Percentiles rank a stretch among this genome's conserved stretches.
phyloP scores from a whole-genome alignment of 2,113 vertebrate species.

The Pica pica region DNA sequence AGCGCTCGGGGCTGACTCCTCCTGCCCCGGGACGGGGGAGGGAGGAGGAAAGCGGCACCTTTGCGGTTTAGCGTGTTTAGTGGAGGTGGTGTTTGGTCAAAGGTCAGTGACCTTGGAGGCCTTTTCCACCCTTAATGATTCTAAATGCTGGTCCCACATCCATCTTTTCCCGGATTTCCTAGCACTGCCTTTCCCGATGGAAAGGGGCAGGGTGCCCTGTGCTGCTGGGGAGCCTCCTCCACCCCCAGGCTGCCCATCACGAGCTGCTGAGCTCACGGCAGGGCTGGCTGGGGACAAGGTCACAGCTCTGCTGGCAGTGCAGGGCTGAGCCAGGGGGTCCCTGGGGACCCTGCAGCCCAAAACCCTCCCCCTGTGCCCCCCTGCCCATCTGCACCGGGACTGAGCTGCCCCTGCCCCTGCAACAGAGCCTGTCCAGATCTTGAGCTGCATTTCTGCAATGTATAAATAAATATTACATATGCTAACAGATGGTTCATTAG shows the following conservation, averaged over 20 bases:
- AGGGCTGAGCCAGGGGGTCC: background rate
- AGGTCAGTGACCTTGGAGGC: rapidly evolving
- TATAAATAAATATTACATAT: conserved; percentile 74
- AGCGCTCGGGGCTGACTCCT: background rate
- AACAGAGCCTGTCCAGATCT: background rate
- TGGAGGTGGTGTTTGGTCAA: rapidly evolving
- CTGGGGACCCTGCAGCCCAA: background rate
- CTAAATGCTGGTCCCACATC: rapidly evolving
- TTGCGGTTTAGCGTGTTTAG: rapidly evolving
- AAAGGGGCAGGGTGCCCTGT: background rate
- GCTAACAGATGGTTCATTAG: conserved; percentile 71
- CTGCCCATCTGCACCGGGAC: background rate
- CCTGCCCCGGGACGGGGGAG: rapidly evolving
- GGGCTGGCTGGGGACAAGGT: background rate
- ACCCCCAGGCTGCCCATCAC: rapidly evolving
- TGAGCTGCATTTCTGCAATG: background rate
- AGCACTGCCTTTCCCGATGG: rapidly evolving
- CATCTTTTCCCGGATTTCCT: rapidly evolving
- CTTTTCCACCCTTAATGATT: rapidly evolving
- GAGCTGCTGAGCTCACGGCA: background rate
- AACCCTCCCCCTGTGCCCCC: background rate
- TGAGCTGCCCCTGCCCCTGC: background rate
- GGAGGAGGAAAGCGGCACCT: rapidly evolving
- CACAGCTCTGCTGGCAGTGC: background rate
- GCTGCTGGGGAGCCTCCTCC: background rate